Conservation (phyloP, 2,113 vertebrate species). For the Marmota flaviventris region DNA sequence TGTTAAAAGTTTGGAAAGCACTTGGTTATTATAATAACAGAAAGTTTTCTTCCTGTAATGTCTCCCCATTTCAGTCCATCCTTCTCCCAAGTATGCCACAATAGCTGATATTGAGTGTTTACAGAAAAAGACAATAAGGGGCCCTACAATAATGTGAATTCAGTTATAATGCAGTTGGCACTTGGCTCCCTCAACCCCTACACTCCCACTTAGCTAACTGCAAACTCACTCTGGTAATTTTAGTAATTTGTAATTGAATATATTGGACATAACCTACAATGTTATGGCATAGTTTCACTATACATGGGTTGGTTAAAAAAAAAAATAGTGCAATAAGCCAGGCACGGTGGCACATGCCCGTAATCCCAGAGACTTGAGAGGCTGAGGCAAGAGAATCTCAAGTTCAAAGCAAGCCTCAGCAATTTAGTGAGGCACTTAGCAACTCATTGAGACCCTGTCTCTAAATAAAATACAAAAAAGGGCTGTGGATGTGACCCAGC, state of each 20-base stretch:
- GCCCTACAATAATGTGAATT: background rate
- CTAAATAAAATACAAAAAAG: too few species aligned
- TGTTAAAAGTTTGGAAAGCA: slow-evolving; percentile 1
- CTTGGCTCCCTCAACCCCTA: background rate
- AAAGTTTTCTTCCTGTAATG: background rate
- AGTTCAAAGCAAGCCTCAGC: too few species aligned
- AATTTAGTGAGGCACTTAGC: too few species aligned
- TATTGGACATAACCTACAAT: background rate
- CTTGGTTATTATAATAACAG: background rate
- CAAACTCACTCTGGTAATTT: slow-evolving; percentile 12
- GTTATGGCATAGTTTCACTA: background rate
- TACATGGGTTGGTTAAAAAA: background rate
- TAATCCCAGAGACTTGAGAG: too few species aligned
- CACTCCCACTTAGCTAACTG: background rate
- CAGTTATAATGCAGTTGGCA: background rate
- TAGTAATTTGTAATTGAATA: too few species aligned
- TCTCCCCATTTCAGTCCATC: background rate
- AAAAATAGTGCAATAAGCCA: too few species aligned
- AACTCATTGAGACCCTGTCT: too few species aligned
- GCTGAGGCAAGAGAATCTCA: too few species aligned
- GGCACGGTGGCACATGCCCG: too few species aligned
- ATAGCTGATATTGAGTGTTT: background rate
- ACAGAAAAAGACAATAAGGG: background rate
- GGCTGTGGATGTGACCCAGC: too few species aligned
- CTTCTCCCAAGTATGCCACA: background rate